phyloP scores from a whole-genome alignment of 2,888 invertebrate species.

The Apamea sordens region DNA sequence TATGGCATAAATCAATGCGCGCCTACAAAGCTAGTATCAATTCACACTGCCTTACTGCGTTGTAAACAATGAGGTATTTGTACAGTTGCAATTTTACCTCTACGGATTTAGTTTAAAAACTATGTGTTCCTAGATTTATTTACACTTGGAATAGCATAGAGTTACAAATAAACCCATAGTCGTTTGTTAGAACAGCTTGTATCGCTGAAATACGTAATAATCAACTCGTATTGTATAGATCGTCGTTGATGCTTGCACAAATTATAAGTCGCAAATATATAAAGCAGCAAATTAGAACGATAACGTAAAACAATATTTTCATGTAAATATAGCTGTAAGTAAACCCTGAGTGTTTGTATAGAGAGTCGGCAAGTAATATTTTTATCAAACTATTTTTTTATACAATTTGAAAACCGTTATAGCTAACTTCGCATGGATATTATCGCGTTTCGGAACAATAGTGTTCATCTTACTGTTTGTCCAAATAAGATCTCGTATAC shows the following conservation, averaged over 20 bases:
- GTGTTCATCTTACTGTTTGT: constrained; percentile 60
- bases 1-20: constrained; percentile 27
- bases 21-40: constrained; percentile 36
- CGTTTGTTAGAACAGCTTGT: constrained; percentile 59
- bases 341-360: constrained; percentile 83
- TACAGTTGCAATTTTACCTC: constrained; percentile 42
- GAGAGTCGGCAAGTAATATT: constrained; percentile 84
- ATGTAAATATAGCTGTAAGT: constrained; percentile 85
- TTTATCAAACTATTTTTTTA: constrained; percentile 88
- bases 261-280: constrained; percentile 57
- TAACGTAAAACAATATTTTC: constrained; percentile 63
- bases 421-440: constrained; percentile 63
- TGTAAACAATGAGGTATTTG: constrained; percentile 55
- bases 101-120: constrained; percentile 22
- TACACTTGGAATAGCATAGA: constrained; percentile 28
- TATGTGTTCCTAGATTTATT: constrained; percentile 42
- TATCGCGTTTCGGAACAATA: constrained; percentile 61
- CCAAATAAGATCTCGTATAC: constrained; percentile 55
- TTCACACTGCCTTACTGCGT: constrained; percentile 62
- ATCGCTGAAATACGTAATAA: constrained; percentile 47
- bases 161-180: constrained; percentile 40
- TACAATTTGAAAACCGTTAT: constrained; percentile 72
- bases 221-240: constrained; percentile 36
- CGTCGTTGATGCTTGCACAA: constrained; percentile 71
- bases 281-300: constrained; percentile 44